Conservation (phyloP, 2,888 invertebrate species). For the Syrphus vitripennis region DNA sequence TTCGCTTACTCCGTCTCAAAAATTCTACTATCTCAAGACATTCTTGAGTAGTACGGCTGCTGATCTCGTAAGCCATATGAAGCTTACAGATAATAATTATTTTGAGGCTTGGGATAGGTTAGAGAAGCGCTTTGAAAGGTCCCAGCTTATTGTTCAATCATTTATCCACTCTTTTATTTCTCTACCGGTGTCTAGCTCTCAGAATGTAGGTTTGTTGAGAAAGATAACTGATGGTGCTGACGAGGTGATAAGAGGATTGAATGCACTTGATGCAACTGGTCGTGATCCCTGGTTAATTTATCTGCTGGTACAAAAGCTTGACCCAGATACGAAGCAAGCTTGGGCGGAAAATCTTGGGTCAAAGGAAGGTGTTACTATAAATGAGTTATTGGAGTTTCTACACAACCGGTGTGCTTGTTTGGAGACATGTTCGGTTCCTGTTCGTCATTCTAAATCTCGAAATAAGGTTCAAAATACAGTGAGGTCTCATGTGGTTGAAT, state of each 20-base stretch:
- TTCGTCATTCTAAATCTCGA: background rate
- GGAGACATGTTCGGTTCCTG: constrained; percentile 8
- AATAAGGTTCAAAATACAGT: background rate
- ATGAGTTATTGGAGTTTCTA: constrained; percentile 20
- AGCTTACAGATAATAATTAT: background rate
- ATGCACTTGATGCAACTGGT: background rate
- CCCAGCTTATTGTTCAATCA: constrained; percentile 9
- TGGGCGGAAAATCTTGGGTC: constrained; percentile 10
- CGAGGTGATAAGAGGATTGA: constrained; percentile 27
- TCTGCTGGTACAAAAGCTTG: constrained; percentile 26
- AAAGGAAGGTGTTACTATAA: constrained; percentile 7
- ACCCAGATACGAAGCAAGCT: constrained; percentile 13
- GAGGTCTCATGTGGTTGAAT: constrained; percentile 8
- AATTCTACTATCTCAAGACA: background rate
- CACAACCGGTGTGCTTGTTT: constrained; percentile 19
- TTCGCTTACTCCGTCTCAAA: background rate
- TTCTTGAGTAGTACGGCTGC: background rate
- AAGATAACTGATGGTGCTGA: constrained; percentile 50
- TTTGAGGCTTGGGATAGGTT: background rate
- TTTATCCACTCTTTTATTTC: background rate
- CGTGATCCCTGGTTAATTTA: constrained; percentile 43
- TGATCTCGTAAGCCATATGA: background rate
- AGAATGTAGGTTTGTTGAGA: constrained; percentile 14
- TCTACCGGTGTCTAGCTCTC: background rate
- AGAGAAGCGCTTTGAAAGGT: no score